phyloP scores from a whole-genome alignment of 2,888 invertebrate genomes.

The Lasioglossum figueresi region DNA sequence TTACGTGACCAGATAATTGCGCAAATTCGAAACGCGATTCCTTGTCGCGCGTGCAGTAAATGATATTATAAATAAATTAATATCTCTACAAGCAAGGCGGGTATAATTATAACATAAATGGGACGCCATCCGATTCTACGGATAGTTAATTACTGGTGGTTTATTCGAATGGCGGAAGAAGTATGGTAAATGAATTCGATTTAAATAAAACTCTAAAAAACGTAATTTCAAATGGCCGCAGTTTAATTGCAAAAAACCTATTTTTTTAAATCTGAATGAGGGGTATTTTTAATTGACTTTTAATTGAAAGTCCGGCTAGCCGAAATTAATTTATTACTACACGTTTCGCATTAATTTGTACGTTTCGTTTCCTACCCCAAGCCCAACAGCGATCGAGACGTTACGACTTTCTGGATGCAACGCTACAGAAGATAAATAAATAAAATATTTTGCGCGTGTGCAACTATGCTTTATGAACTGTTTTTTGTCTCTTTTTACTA shows the following conservation, averaged over 20 bases:
- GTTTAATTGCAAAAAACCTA: neutral
- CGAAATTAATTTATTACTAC: neutral
- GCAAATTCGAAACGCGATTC: neutral
- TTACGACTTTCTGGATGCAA: no score
- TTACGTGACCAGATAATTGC: slow-evolving; percentile 14
- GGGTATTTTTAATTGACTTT: neutral
- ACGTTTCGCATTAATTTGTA: neutral
- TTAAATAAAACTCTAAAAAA: neutral
- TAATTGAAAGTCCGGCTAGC: neutral
- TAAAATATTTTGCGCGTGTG: no score
- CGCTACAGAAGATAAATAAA: no score
- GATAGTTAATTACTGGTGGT: neutral
- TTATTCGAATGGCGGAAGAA: neutral
- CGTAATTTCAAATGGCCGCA: neutral
- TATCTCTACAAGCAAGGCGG: neutral
- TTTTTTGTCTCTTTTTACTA: no score
- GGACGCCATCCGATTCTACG: neutral
- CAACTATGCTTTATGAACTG: no score
- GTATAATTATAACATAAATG: slow-evolving; percentile 1
- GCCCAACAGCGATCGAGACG: no score
- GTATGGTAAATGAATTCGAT: neutral
- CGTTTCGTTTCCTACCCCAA: no score
- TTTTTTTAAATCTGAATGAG: neutral
- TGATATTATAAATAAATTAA: slow-evolving; percentile 1
- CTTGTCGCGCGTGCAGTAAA: neutral